Evolutionary conservation across 2,113 vertebrate species (phyloP).

Genomic region (Nycticebus coucang): DNA sequence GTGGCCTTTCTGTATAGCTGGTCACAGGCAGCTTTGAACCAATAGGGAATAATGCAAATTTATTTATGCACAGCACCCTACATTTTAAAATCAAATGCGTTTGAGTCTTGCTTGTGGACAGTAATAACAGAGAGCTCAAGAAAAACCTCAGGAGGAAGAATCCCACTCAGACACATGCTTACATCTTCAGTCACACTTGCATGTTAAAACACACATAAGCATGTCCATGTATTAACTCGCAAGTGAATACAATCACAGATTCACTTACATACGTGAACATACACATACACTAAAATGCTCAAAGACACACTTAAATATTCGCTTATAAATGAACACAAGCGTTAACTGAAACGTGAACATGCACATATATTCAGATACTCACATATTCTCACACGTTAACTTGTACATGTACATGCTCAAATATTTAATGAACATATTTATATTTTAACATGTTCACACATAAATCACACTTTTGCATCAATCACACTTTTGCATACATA

Average conservation of each 20-base stretch:
- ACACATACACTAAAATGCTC: neutral
- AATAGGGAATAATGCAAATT: neutral
- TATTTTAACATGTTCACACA: neutral
- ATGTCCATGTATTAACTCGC: neutral
- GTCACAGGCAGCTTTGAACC: neutral
- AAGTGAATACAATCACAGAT: neutral
- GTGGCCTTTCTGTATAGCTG: neutral
- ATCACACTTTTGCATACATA: neutral
- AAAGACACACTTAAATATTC: neutral
- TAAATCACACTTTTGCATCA: neutral
- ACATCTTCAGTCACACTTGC: neutral
- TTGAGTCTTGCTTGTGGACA: neutral
- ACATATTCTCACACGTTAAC: neutral
- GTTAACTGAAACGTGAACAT: neutral
- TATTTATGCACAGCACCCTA: neutral
- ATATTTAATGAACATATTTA: neutral
- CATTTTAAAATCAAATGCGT: neutral
- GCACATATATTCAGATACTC: neutral
- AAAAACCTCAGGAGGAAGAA: neutral
- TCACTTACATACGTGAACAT: neutral
- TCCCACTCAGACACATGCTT: neutral
- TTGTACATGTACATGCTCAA: neutral
- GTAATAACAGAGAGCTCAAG: neutral
- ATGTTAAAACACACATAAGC: neutral
- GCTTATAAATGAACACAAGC: neutral